Evolutionary conservation across 2,113 vertebrate genomes (phyloP).

Genomic region (Rhynchomys soricoides): DNA sequence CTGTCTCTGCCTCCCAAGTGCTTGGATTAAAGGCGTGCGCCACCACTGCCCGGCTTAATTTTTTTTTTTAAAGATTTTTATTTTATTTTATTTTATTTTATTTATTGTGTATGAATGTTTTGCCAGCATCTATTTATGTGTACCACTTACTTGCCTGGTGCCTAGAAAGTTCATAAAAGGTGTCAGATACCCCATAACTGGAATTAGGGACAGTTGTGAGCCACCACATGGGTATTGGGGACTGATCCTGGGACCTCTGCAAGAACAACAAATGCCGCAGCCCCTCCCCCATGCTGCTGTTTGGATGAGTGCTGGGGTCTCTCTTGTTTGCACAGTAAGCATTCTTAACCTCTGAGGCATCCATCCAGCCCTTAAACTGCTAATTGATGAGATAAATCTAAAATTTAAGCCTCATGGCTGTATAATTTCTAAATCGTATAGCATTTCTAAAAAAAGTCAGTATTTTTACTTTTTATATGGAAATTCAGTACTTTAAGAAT

Average conservation of each 20-base stretch:
- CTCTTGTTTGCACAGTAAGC: not conserved
- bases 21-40: too few relatives aligned
- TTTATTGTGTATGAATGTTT: not conserved
- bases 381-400: constrained; percentile 33
- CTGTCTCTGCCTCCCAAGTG: too few relatives aligned
- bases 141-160: not conserved
- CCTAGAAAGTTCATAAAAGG: not conserved
- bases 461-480: constrained; percentile 29
- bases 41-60: too few relatives aligned
- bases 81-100: not conserved
- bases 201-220: not conserved
- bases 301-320: not conserved
- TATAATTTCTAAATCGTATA: constrained; percentile 21
- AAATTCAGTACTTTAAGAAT: constrained; percentile 20
- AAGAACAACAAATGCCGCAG: not conserved
- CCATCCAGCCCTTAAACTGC: not conserved
- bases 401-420: constrained; percentile 5
- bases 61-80: not conserved
- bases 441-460: not conserved
- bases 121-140: not conserved
- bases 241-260: not conserved
- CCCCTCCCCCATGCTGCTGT: not conserved
- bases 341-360: not conserved
- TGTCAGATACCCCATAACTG: not conserved
- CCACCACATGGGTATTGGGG: not conserved